Conservation (phyloP, 1,140 invertebrate genomes). For the Eufriesea mexicana region DNA sequence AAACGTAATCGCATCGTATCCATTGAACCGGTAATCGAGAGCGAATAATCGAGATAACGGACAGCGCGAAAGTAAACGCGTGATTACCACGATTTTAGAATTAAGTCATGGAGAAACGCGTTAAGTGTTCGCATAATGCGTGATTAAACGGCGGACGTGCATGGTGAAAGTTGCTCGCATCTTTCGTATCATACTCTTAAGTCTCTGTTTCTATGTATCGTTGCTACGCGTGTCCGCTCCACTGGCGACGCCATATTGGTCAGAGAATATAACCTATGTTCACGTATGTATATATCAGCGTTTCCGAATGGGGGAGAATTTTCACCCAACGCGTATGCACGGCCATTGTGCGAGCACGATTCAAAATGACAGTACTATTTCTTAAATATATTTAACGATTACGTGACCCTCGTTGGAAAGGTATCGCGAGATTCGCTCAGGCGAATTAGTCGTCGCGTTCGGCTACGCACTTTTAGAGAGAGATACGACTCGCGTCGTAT, state of each 20-base stretch:
- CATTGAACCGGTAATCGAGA: not conserved
- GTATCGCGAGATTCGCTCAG: not conserved
- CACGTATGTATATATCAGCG: not conserved
- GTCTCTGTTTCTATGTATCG: not conserved
- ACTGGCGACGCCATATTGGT: conserved; percentile 5
- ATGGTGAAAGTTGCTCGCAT: conserved; percentile 20
- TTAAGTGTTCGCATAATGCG: not conserved
- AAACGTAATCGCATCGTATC: not conserved
- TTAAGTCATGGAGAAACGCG: not conserved
- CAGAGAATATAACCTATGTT: not conserved
- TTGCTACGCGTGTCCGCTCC: not conserved
- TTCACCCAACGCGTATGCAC: not conserved
- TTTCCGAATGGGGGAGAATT: not conserved
- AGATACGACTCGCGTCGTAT: conserved; percentile 12
- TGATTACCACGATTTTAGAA: not conserved
- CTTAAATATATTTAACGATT: conserved; percentile 46
- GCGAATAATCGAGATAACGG: not conserved
- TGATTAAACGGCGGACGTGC: conserved; percentile 23
- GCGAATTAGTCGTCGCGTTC: not conserved
- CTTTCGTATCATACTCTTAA: not conserved
- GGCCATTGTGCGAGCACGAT: not conserved
- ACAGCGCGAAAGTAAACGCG: not conserved
- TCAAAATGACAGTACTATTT: not conserved
- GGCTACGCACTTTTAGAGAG: not conserved
- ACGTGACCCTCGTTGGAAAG: not conserved